Evolutionary conservation across 2,113 vertebrate genomes (phyloP), one percentile per base, ranked within the genome.

Genomic region (Semnopithecus entellus): DNA sequence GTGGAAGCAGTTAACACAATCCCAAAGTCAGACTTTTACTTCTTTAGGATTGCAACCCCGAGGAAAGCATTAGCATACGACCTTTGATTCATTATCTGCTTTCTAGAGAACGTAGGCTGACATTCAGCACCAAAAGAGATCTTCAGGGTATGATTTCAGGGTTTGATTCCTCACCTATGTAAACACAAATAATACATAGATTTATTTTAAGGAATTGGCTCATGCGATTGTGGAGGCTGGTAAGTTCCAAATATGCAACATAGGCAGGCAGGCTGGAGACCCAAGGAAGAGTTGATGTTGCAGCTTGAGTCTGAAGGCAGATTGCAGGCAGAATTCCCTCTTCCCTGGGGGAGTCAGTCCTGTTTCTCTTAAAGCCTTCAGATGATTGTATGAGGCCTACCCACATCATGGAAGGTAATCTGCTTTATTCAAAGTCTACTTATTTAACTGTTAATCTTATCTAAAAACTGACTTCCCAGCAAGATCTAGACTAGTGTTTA

Each of bases 161-260:
- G 13, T 52, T 64, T 57, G 16, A 48, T 27, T 38, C 9, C 8
- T 38, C 20, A 72, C 70, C 18, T 23, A 40, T 40, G 10, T 38
- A 5, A 73, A 73, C 17, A 57, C 55, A 57, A 57, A 57, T 22
- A 22, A 20, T 22, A 57, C 20, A 66, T 4, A 40, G 55, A 22
- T 48, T 94, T 66, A 68, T 76, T 95, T 95, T 95, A 88, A 93
- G 50, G 30, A 70, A 91, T 55, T 91, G 85, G 76, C 73, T 82
- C 68, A 55, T 43, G 35, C 7, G 6, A 30, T 72, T 55, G n/a
- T 79, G 72, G 72, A 80, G 70, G 72, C 61, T 84, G 76, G 64
- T 48, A 32, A 59, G 82, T 72, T 57, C 94, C 90, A 79, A 75
- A 61, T 81, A 43, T 97, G 81, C 57, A 59, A 40, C 50, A 4